Base-by-base conservation (phyloP, 2,797 vertebrate genomes). In the Oreortyx pictus region DNA sequence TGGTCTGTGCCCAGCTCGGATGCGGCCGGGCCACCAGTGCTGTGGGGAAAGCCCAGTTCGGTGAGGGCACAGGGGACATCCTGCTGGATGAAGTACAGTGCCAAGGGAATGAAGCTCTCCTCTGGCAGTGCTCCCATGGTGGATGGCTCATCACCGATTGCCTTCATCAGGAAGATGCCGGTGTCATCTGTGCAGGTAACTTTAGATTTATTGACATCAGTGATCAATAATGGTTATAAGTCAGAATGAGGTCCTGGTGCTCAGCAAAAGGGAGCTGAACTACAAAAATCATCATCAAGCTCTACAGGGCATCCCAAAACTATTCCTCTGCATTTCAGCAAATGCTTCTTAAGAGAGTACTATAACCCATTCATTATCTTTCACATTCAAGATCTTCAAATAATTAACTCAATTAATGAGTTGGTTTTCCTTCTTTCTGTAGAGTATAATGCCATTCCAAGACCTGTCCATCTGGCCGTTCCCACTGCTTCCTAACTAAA, bases 1-100 rank as follows among this genome's bases (percentile, higher is more conserved):
- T 91, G 14, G 89, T 94, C 8, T 94, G 89, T 22, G 47, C 56
- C n/a, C 71, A 94, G 33, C 65, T 89, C 12, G 17, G 27, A 17
- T 91, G 92, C 25, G 92, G 89, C 46, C 7, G 4, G 4, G 62
- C 90, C 22, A 0, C 52, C 6, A 39, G 22, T 14, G 74, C 70
- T 25, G 46, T 22, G 22, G 29, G n/a, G 33, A 47, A 12, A 4
- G 85, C 81, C 44, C 47, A 3, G 7, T 88, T 71, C 65, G 67
- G 76, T 37, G 56, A 31, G 0, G 14, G 68, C 43, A 33, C 41
- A 9, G 85, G 68, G 6, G 14, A 29, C 12, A 84, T 90, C 43
- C 18, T 33, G 49, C 33, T 84, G 47, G 78, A 62, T 1, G 29
- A 83, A 37, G 47, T 79, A 6, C 22, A 23, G 20, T 84, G 87